Conservation (phyloP, 2,888 invertebrate genomes). For the Lysandra bellargus region DNA sequence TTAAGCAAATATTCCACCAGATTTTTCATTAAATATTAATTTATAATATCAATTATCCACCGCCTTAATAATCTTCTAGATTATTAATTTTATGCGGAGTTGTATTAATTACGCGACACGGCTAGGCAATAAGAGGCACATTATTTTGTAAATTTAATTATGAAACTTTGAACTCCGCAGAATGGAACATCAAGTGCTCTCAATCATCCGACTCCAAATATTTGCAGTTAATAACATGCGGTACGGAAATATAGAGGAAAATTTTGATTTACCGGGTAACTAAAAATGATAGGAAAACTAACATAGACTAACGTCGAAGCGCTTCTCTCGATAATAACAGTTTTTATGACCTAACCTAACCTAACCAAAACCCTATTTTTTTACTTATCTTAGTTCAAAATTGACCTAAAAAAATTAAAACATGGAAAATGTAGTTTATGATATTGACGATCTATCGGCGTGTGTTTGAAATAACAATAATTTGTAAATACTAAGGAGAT, state of each 20-base stretch:
- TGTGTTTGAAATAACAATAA: too few relatives aligned
- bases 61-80: conserved; percentile 5
- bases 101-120: conserved; percentile 29
- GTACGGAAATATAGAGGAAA: not conserved
- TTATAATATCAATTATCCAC: conserved; percentile 8
- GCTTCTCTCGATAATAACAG: not conserved
- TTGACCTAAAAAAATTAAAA: too few relatives aligned
- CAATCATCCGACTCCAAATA: conserved; percentile 8
- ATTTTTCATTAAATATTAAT: conserved; percentile 21
- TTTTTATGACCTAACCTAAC: not conserved
- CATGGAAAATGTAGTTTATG: too few relatives aligned
- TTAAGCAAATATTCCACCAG: not conserved
- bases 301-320: not conserved
- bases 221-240: conserved; percentile 21
- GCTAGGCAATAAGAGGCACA: conserved; percentile 24
- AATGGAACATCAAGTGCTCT: conserved; percentile 27
- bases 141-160: conserved; percentile 30
- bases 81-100: conserved; percentile 22
- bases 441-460: too few relatives aligned
- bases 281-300: not conserved
- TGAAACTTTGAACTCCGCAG: conserved; percentile 26
- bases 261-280: not conserved
- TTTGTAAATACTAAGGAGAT: too few relatives aligned
- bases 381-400: too few relatives aligned
- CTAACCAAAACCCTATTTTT: too few relatives aligned